phyloP scores from a whole-genome alignment of 2,888 invertebrate genomes.

The Phanerotoma sp. region DNA sequence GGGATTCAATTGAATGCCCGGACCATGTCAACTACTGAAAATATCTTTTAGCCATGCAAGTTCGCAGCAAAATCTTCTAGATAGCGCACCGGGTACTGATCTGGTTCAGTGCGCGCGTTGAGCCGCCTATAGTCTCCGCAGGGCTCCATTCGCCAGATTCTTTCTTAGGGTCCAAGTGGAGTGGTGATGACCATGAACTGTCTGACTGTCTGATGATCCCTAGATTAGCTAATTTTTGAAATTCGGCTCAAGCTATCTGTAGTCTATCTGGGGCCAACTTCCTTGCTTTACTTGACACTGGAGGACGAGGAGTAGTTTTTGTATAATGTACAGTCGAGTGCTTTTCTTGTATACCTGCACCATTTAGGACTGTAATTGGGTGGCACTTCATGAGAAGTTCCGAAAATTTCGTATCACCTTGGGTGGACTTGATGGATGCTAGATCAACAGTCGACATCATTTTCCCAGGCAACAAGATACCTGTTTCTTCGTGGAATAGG shows the following conservation, averaged over 20 bases:
- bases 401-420: conserved; percentile 41
- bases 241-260: conserved; percentile 39
- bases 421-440: conserved; percentile 5
- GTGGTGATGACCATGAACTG: conserved; percentile 46
- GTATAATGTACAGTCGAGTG: conserved; percentile 37
- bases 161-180: conserved; percentile 48
- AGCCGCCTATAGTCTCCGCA: conserved; percentile 51
- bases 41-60: conserved; percentile 14
- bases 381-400: conserved; percentile 21
- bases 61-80: conserved; percentile 11
- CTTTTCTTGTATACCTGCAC: conserved; percentile 16
- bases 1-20: conserved; percentile 29
- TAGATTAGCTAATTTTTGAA: conserved; percentile 37
- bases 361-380: conserved; percentile 24
- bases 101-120: background rate
- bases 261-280: conserved; percentile 43
- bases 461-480: background rate
- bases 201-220: conserved; percentile 43
- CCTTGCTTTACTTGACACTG: conserved; percentile 39
- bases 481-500: conserved; percentile 29
- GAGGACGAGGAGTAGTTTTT: conserved; percentile 40
- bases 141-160: conserved; percentile 43
- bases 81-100: conserved; percentile 3
- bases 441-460: background rate
- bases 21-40: conserved; percentile 24